A percentile compares a stretch with the other conserved stretches of the same genome.
Evolutionary conservation across 64 coral and sea anemone genomes (phyloP).

Genomic region (Cladopsammia gracilis): DNA sequence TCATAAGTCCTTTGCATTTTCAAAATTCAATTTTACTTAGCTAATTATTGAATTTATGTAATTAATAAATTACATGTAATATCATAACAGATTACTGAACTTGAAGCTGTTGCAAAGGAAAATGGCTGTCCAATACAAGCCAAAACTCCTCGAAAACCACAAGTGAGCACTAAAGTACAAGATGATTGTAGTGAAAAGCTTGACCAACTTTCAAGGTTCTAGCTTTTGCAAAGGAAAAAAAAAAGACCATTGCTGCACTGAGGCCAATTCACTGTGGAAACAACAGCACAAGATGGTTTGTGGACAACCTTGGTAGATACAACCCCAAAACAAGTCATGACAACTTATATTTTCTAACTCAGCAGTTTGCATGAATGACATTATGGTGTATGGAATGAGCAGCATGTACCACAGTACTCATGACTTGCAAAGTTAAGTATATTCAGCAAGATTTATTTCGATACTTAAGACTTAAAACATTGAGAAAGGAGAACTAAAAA

Average conservation of each 20-base stretch:
- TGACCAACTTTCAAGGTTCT: neutral
- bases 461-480: too few species aligned
- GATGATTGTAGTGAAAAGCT: slow-evolving; percentile 8
- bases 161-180: slow-evolving; percentile 22
- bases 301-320: slow-evolving; percentile 41
- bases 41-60: too few species aligned
- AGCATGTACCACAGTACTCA: too few species aligned
- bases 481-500: too few species aligned
- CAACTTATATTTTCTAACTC: slow-evolving; percentile 34
- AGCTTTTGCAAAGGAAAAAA: slow-evolving; percentile 6
- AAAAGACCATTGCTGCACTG: slow-evolving; percentile 33
- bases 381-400: too few species aligned
- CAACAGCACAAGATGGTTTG: slow-evolving; percentile 48
- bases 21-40: too few species aligned
- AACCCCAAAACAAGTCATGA: slow-evolving; percentile 29
- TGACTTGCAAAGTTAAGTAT: too few species aligned
- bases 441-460: too few species aligned
- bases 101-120: neutral
- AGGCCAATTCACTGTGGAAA: slow-evolving; percentile 24
- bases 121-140: neutral
- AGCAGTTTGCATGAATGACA: slow-evolving; percentile 16
- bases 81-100: slow-evolving; percentile 14
- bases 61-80: too few species aligned
- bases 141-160: neutral
- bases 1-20: too few species aligned